Base-by-base conservation (phyloP, 2,113 vertebrate species). In the Podilymbus podiceps region DNA sequence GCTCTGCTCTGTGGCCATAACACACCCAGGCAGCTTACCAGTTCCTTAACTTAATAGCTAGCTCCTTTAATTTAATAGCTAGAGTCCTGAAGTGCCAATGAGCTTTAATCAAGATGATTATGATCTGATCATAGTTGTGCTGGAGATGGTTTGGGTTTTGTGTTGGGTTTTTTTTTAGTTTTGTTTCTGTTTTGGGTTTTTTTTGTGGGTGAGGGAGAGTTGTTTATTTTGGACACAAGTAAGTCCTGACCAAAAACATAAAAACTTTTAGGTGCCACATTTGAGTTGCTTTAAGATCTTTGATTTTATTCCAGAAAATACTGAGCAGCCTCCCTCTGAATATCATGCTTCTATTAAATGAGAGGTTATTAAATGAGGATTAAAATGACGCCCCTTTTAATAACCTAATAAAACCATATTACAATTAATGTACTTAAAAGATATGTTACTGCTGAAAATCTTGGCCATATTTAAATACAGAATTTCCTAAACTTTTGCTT, bases 271-370 rank as follows among this genome's bases (percentile, higher is more conserved):
- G 44, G 24, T 81, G 60, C 9, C 64, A 60, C 33, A 38, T 71
- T 69, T 68, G 60, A 86, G 35, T 84, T 90, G 47, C 27, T 74
- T 76, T 74, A 74, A 77, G 44, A 73, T 31, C 64, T 84, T 90
- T 90, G 40, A 49, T 71, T 92, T 85, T 92, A 63, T 60, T 23
- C 90, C 84, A 87, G 84, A 78, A 95, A 92, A 86, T 47, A 80
- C 68, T 75, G 40, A 87, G 35, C 44, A 84, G 22, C 35, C 22
- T 97, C 58, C 72, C 56, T 89, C 66, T 75, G 73, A 78, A 87
- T 72, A 21, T 60, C 63, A 33, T 20, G 1, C 82, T 66, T 75
- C 76, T 64, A 28, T 56, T 78, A 91, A 87, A 77, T 52, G 31
- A 63, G 78, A 15, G 72, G 33, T 84, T 95, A 79, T 92, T 90